Evolutionary conservation across 2,797 vertebrate genomes (phyloP).

Genomic region (Myotis myotis): DNA sequence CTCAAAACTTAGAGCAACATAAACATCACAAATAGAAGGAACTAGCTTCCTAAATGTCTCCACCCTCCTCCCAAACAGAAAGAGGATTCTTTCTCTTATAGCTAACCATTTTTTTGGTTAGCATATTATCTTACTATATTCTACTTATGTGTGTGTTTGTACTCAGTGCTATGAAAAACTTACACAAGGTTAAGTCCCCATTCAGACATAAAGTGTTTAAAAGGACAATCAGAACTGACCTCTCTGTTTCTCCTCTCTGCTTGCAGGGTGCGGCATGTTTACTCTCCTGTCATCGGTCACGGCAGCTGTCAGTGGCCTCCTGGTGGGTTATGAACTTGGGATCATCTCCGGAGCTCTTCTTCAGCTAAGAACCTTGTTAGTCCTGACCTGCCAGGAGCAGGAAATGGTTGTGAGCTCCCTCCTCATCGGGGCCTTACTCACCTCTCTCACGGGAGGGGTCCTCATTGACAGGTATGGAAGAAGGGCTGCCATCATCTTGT

Average conservation of each 20-base stretch:
- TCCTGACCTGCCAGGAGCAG: conserved; percentile 92
- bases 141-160: background rate
- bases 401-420: conserved; percentile 94
- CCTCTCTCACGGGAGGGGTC: conserved; percentile 91
- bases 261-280: conserved; percentile 89
- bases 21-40: background rate
- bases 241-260: conserved; percentile 55
- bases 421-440: conserved; percentile 92
- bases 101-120: background rate
- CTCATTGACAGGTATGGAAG: conserved; percentile 94
- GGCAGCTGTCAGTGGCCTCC: conserved; percentile 94
- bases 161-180: background rate
- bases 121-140: background rate
- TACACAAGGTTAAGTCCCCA: background rate
- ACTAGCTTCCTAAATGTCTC: background rate
- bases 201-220: background rate
- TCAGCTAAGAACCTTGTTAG: conserved; percentile 89
- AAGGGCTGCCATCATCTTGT: conserved; percentile 89
- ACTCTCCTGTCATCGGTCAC: conserved; percentile 88
- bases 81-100: background rate
- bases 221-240: conserved; percentile 14
- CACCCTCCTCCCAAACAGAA: background rate
- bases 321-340: conserved; percentile 95
- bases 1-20: background rate
- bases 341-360: conserved; percentile 95